Base-by-base conservation (phyloP, 1,140 invertebrate genomes). In the Aphaenogaster floridana region DNA sequence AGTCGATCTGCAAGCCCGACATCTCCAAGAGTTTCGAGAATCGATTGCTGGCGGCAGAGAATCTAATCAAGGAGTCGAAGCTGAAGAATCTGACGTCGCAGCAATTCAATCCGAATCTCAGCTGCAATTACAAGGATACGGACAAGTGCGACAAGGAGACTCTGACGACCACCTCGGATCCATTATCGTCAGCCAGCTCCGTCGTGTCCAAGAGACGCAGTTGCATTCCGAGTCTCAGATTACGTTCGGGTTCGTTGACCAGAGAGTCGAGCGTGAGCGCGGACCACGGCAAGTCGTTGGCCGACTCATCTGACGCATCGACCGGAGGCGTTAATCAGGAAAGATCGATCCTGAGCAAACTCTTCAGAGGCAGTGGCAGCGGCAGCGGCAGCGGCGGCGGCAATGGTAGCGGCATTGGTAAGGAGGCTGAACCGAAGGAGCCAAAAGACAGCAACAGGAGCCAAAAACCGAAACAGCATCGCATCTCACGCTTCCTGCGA, bases 401-500 rank as follows among this genome's bases (percentile, higher is more conserved):
- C 45, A 90, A 21, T 21, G 21, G 21, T 21, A 21, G 87, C 17
- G 86, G 93, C 71, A 28, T 28, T 28, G 28, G 28, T 28, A 74
- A 95, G 13, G 93, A 94, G 17, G 93, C 93, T 17, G 90, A 92
- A 17, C 90, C 94, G 28, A 94, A 95, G 28, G 78, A 92, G 15
- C 90, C 94, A n/a, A 94, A 95, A 21, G 78, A 95, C 54, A 93
- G 92, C 2, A 95, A 95, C 59, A 95, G 94, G 90, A 89, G 66
- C 52, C 87, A 86, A 15, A 94, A 92, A 85, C 89, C 92, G 15
- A 95, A 94, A 39, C 96, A 96, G 85, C 96, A 96, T 42, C 95
- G 97, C 81, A 96, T 97, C 59, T 98, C 97, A 15, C 95, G 97
- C 86, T 98, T 98, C 93, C 93, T 98, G 72, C 95, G 97, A 13